A percentile compares a stretch with the other conserved stretches of the same genome.
These are phyloP conservation scores for Xylophagus ater DNA, from an alignment of 2,888 invertebrate genomes.

Conservation along the genomic window DNA sequence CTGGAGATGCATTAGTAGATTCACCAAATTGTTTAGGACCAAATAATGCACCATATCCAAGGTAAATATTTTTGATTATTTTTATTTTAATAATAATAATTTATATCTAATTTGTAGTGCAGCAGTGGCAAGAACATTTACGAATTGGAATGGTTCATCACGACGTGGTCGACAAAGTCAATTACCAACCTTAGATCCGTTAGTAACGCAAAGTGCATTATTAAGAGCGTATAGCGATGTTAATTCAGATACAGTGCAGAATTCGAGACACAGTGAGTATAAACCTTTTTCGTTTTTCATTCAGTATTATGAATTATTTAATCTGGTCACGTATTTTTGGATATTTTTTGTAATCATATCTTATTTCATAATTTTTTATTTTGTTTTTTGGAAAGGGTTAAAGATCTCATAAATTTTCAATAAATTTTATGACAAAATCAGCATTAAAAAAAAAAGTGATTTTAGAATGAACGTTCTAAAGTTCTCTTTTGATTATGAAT, in stretches of 20 bases:
- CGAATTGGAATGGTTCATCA: constrained; percentile 54
- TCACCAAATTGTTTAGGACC: constrained; percentile 70
- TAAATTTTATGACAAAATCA: too few species aligned
- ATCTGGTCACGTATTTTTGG: constrained; percentile 1
- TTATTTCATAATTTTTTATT: too few species aligned
- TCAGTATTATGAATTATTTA: neutral
- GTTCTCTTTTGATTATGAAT: too few species aligned
- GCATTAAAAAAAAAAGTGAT: too few species aligned
- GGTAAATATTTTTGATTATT: constrained; percentile 45
- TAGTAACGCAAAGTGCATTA: constrained; percentile 59
- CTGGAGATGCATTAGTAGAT: constrained; percentile 77
- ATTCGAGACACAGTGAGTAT: constrained; percentile 40
- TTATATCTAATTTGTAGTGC: constrained; percentile 51
- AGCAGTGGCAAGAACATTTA: constrained; percentile 61
- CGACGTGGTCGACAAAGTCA: constrained; percentile 55
- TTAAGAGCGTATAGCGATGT: constrained; percentile 48
- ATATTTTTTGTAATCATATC: too few species aligned
- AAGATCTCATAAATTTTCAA: too few species aligned
- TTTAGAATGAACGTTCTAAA: too few species aligned
- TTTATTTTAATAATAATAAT: neutral
- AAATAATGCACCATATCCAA: constrained; percentile 71
- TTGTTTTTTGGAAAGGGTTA: too few species aligned
- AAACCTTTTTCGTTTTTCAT: neutral
- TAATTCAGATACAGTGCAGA: constrained; percentile 40
- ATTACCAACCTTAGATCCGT: constrained; percentile 57